These are phyloP conservation scores for Nematostella vectensis DNA, from an alignment of 92 coral and sea anemone genomes.

Conservation along the genomic window DNA sequence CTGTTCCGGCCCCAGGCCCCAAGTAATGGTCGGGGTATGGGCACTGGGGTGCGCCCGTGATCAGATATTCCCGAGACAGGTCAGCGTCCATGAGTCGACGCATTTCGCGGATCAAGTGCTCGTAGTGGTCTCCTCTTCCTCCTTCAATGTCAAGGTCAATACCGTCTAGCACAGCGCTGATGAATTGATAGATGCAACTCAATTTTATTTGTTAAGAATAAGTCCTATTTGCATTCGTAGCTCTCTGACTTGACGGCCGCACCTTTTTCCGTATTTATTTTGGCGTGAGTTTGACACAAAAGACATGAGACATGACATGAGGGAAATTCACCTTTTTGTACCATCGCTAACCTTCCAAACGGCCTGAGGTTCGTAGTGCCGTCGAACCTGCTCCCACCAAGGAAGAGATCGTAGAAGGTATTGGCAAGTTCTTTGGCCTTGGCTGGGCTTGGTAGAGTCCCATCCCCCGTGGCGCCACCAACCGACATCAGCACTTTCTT, in stretches of 20 bases:
- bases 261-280: no score
- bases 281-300: no score
- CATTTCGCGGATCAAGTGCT: constrained; percentile 53
- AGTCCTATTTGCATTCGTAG: no score
- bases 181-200: no score
- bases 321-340: not conserved
- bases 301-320: no score
- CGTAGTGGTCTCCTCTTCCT: constrained; percentile 45
- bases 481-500: constrained; percentile 71
- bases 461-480: constrained; percentile 79
- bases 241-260: no score
- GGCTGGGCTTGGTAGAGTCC: constrained; percentile 48
- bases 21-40: constrained; percentile 66
- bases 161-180: constrained; percentile 71
- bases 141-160: constrained; percentile 78
- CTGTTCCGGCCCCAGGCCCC: constrained; percentile 68
- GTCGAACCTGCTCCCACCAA: constrained; percentile 33
- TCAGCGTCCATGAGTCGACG: constrained; percentile 77
- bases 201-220: no score
- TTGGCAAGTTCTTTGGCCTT: constrained; percentile 57
- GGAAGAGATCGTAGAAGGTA: constrained; percentile 61
- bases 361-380: constrained; percentile 34
- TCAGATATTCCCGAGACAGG: constrained; percentile 37
- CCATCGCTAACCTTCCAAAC: constrained; percentile 45
- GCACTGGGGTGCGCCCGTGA: constrained; percentile 85